Conservation (phyloP, 2,888 invertebrate species). For the Calephelis perditalis region DNA sequence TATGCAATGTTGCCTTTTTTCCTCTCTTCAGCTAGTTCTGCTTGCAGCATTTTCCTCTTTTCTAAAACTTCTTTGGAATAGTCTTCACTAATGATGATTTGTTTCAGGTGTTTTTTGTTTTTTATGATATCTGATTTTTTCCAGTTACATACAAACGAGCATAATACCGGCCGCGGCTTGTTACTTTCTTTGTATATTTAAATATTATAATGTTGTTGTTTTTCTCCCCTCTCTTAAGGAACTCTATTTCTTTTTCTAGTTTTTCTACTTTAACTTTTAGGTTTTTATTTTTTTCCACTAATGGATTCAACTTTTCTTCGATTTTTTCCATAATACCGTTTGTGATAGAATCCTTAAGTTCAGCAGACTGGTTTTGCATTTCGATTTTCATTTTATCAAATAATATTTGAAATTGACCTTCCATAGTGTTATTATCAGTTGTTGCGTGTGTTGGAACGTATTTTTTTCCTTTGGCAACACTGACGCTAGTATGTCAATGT, state of each 20-base stretch:
- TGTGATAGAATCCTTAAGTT: conserved; percentile 22
- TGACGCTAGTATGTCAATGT: conserved; percentile 4
- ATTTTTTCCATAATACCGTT: conserved; percentile 23
- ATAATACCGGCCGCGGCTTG: conserved; percentile 23
- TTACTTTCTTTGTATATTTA: conserved; percentile 16
- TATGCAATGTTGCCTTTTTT: conserved; percentile 28
- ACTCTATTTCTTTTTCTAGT: conserved; percentile 21
- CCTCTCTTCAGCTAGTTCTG: conserved; percentile 28
- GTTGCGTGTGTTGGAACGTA: not conserved
- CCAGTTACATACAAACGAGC: conserved; percentile 26
- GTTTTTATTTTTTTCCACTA: conserved; percentile 21
- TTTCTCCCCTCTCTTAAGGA: conserved; percentile 20
- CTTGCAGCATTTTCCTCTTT: conserved; percentile 26
- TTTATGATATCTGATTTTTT: conserved; percentile 30
- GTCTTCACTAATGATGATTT: conserved; percentile 29
- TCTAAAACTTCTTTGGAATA: conserved; percentile 23
- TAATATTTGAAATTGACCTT: conserved; percentile 18
- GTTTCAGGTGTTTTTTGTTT: conserved; percentile 28
- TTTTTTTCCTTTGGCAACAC: too few species aligned
- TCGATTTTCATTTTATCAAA: too few species aligned
- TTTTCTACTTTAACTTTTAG: not conserved
- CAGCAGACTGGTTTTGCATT: conserved; percentile 22
- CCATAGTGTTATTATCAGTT: conserved; percentile 13
- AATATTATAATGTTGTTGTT: conserved; percentile 22
- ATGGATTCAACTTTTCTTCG: conserved; percentile 26